These are phyloP conservation scores for Geotrypetes seraphini DNA, from an alignment of 2,797 vertebrate genomes.

Conservation along the genomic window DNA sequence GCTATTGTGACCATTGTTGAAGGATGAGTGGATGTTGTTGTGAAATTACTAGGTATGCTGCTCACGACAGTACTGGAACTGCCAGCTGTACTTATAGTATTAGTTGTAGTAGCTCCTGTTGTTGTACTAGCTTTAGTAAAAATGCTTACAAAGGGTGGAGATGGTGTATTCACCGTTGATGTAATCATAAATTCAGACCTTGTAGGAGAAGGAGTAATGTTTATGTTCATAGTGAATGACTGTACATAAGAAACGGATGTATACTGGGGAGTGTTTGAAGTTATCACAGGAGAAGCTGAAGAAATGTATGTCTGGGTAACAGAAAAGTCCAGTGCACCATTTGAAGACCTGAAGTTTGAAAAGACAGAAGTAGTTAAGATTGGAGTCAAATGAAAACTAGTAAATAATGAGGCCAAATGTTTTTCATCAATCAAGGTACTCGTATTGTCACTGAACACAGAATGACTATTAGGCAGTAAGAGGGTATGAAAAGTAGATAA, in stretches of 20 bases:
- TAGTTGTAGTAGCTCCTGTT: not conserved
- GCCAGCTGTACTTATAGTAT: conserved; percentile 13
- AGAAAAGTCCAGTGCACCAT: not conserved
- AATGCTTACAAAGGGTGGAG: not conserved
- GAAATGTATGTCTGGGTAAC: not conserved
- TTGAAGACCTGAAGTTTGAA: conserved; percentile 4
- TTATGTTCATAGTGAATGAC: conserved; percentile 19
- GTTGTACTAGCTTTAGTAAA: conserved; percentile 2
- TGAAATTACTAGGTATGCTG: conserved; percentile 18
- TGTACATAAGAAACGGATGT: not conserved
- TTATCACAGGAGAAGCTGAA: not conserved
- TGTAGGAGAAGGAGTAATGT: not conserved
- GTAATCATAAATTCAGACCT: not conserved
- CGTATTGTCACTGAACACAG: conserved; percentile 19
- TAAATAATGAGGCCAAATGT: conserved; percentile 7
- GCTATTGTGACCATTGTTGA: conserved; percentile 22
- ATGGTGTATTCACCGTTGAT: not conserved
- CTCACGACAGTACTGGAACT: conserved; percentile 19
- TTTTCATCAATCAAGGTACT: conserved; percentile 20
- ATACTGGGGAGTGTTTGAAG: too few species aligned
- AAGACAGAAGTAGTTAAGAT: not conserved
- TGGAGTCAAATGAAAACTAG: conserved; percentile 17
- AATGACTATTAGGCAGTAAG: conserved; percentile 24
- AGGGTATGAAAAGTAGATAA: conserved; percentile 1
- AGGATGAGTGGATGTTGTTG: conserved; percentile 27